Conservation (phyloP, 2,113 vertebrate species). For the Boleophthalmus pectinirostris region DNA sequence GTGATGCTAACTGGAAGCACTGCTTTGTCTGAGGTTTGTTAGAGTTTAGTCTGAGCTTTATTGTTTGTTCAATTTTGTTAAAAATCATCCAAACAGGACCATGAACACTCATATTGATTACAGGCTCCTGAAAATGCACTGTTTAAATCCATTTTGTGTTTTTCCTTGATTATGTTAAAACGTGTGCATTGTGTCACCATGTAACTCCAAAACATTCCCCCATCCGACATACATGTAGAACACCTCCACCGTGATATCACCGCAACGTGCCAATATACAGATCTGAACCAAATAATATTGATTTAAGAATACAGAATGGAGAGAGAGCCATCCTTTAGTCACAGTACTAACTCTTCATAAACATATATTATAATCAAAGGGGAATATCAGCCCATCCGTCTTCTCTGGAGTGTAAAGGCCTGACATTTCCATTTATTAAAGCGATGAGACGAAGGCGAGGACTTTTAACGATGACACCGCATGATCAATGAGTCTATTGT, state of each 20-base stretch:
- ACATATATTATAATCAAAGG: slow-evolving; percentile 64
- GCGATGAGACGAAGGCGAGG: slow-evolving; percentile 50
- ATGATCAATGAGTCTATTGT: slow-evolving; percentile 68
- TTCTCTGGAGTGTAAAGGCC: slow-evolving; percentile 52
- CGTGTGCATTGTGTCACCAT: no score
- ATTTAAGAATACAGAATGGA: slow-evolving; percentile 1
- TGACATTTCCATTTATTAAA: slow-evolving; percentile 70
- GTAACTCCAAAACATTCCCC: no score
- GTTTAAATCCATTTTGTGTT: no score
- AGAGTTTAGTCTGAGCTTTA: no score
- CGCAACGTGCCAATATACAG: not conserved
- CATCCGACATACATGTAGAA: no score
- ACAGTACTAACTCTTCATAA: slow-evolving; percentile 36
- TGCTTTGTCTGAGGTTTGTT: no score
- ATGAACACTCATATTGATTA: no score
- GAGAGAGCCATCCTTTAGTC: slow-evolving; percentile 26
- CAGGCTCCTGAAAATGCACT: no score
- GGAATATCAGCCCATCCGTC: slow-evolving; percentile 67
- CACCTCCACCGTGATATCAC: not conserved
- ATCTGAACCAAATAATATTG: slow-evolving; percentile 13
- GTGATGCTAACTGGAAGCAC: no score
- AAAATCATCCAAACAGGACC: no score
- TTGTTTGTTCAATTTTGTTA: no score
- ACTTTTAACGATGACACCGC: slow-evolving; percentile 56
- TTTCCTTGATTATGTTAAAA: no score